Evolutionary conservation across 2,888 invertebrate species (phyloP).

Genomic region (Rhagophthalmus giganteus): DNA sequence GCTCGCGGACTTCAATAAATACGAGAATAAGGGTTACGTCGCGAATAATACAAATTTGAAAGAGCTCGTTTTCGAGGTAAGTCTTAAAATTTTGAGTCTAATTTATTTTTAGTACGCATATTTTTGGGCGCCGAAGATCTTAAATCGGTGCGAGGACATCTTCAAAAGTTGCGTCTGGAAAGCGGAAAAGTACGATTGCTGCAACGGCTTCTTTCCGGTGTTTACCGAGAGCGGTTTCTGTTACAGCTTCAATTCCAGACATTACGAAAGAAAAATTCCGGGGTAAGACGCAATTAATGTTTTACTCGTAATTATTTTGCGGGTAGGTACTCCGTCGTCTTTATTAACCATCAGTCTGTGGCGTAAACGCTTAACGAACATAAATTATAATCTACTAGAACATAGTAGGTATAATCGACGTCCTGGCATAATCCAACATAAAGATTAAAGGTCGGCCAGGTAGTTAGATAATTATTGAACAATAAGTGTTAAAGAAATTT

Average conservation of each 20-base stretch:
- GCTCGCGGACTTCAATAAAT: slow-evolving; percentile 42
- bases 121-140: too few relatives aligned
- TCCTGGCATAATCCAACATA: too few relatives aligned
- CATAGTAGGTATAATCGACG: background rate
- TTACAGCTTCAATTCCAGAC: slow-evolving; percentile 70
- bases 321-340: background rate
- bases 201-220: slow-evolving; percentile 67
- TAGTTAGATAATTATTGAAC: too few relatives aligned
- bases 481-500: too few relatives aligned
- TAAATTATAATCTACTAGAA: slow-evolving; percentile 4
- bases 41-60: slow-evolving; percentile 37
- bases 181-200: slow-evolving; percentile 67
- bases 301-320: background rate
- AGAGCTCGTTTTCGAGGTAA: slow-evolving; percentile 43
- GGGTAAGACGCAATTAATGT: slow-evolving; percentile 50
- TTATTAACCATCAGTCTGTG: slow-evolving; percentile 7
- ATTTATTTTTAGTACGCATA: too few relatives aligned
- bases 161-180: slow-evolving; percentile 69
- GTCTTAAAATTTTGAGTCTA: slow-evolving; percentile 7
- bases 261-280: slow-evolving; percentile 57
- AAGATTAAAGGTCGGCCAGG: too few relatives aligned
- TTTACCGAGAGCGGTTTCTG: slow-evolving; percentile 77
- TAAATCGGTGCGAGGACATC: slow-evolving; percentile 63
- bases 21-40: slow-evolving; percentile 34
- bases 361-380: slow-evolving; percentile 5